Percentiles rank a stretch among this genome's conserved stretches.
Conservation (phyloP, 2,888 invertebrate genomes). For the Apomyelois bistriatella region DNA sequence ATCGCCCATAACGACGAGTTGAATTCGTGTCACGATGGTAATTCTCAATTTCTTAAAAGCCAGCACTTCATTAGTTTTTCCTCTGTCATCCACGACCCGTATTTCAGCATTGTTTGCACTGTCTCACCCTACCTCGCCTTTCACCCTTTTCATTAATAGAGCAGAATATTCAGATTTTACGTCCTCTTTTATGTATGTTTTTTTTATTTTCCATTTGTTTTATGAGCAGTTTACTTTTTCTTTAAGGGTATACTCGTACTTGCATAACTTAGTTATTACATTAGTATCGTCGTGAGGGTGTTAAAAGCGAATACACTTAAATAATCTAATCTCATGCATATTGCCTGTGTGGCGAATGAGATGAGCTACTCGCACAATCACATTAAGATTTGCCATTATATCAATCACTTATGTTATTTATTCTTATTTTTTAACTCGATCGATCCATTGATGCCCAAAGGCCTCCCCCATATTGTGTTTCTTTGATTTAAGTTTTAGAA, state of each 20-base stretch:
- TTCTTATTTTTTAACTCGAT: too few relatives aligned
- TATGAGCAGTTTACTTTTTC: slow-evolving; percentile 15
- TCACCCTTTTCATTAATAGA: slow-evolving; percentile 43
- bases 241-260: slow-evolving; percentile 2
- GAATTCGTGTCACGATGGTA: slow-evolving; percentile 22
- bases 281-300: not conserved
- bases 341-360: too few relatives aligned
- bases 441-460: too few relatives aligned
- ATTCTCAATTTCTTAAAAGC: slow-evolving; percentile 68
- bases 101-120: slow-evolving; percentile 55
- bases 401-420: too few relatives aligned
- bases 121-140: slow-evolving; percentile 26
- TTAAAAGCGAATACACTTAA: not conserved
- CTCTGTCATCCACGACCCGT: slow-evolving; percentile 55
- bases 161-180: slow-evolving; percentile 36
- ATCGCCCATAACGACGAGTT: not conserved
- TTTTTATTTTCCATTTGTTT: slow-evolving; percentile 21
- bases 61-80: slow-evolving; percentile 64
- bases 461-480: too few relatives aligned
- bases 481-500: too few relatives aligned
- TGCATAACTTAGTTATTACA: not conserved
- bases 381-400: too few relatives aligned
- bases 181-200: slow-evolving; percentile 24
- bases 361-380: too few relatives aligned
- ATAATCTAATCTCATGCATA: not conserved